A percentile compares a stretch with the other conserved stretches of the same genome.
Conservation (phyloP, 2,113 vertebrate species). For the Trogon surrucura region DNA sequence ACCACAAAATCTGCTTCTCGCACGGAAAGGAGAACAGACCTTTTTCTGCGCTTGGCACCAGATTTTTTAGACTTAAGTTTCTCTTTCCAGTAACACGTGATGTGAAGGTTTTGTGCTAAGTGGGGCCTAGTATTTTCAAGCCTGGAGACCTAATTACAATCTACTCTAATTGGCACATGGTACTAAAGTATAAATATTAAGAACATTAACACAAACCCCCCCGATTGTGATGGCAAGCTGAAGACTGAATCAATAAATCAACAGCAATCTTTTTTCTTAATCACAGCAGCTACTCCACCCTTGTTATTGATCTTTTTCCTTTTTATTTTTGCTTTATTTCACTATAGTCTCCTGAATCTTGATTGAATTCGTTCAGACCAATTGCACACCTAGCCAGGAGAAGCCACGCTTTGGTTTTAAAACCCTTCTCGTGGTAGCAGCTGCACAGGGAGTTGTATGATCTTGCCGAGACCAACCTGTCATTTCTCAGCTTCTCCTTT, state of each 20-base stretch:
- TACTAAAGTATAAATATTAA: slow-evolving; percentile 40
- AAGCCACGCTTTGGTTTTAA: background rate
- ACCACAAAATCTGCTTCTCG: background rate
- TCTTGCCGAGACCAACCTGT: background rate
- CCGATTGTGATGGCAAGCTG: slow-evolving; percentile 30
- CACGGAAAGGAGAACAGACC: background rate
- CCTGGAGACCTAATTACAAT: slow-evolving; percentile 20
- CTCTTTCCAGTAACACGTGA: background rate
- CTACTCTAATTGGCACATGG: background rate
- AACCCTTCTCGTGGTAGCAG: background rate
- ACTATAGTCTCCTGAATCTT: slow-evolving; percentile 28
- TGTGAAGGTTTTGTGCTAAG: background rate
- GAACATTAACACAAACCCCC: background rate
- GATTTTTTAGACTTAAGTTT: background rate
- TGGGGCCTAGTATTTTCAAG: background rate
- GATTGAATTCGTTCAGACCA: slow-evolving; percentile 38
- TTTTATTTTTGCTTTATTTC: background rate
- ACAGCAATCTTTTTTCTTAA: slow-evolving; percentile 46
- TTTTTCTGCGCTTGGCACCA: background rate
- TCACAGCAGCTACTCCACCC: slow-evolving; percentile 30
- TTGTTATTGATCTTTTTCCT: background rate
- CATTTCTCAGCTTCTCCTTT: background rate
- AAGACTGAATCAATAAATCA: slow-evolving; percentile 33
- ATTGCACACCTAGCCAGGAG: background rate
- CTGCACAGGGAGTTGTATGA: background rate